Base-by-base conservation (phyloP, 2,797 vertebrate genomes). In the Sylvilagus floridanus region DNA sequence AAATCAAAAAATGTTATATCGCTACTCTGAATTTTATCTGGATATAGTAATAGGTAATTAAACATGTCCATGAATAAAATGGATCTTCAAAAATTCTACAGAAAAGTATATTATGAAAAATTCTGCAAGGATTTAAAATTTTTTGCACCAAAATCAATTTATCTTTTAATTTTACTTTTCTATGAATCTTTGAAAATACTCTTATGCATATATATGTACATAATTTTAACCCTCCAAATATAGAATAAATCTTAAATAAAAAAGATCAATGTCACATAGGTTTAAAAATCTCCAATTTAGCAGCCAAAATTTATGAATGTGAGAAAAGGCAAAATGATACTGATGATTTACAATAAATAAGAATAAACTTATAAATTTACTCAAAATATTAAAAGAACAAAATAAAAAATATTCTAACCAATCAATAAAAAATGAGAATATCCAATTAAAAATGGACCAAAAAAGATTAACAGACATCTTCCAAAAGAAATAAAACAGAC, bases 301-400 rank as follows among this genome's bases (percentile, higher is more conserved):
- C n/a, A 77, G 22, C 4, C 66, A 85, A 78, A 65, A 50, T 37
- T 52, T 65, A 42, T 92, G 83, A 87, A 95, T 94, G 24, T 2
- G 83, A 90, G 69, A 79, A 68, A 92, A 72, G 6, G 7, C 47
- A 66, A 75, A 47, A 24, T 30, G 21, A 79, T 12, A 47, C 12
- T 69, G 76, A 84, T 35, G 8, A 21, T 37, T 88, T 32, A 35
- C 4, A 88, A 68, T 57, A 94, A 63, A 47, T 35, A 47, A 81
- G 22, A 66, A 24, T 62, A 77, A 12, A 65, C 13, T 78, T 87
- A 19, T 85, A 37, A 81, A 85, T 26, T 22, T 92, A 63, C 26
- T 65, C 3, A 60, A 77, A 63, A 91, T 52, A 73, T n/a, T 85
- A 52, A 62, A 57, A 32, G 76, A 21, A 65, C 16, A 16, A 65